phyloP scores from a whole-genome alignment of 2,113 vertebrate species.

The Oreotragus oreotragus region DNA sequence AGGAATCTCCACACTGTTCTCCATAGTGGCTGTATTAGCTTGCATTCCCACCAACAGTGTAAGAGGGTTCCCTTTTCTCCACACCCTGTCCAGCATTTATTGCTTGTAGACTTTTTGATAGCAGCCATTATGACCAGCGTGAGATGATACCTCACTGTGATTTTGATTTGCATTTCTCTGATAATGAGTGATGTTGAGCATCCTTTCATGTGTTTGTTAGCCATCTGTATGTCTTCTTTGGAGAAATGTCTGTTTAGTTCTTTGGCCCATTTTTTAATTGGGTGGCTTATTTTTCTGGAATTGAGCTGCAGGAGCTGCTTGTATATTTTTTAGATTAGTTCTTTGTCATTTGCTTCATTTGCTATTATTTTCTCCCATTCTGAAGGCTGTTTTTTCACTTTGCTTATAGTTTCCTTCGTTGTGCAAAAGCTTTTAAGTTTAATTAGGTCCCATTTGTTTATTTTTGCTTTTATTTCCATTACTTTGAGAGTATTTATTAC shows the following conservation, averaged over 20 bases:
- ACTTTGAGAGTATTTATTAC: not conserved
- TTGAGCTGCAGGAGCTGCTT: not conserved
- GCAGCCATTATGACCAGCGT: fast-evolving
- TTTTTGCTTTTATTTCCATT: not conserved
- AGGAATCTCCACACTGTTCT: too few species aligned
- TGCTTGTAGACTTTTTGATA: not conserved
- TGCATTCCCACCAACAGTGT: too few species aligned
- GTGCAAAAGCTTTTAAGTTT: not conserved
- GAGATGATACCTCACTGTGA: not conserved
- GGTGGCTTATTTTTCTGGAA: not conserved
- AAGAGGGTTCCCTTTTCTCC: too few species aligned
- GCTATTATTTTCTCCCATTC: not conserved
- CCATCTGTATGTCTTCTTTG: not conserved
- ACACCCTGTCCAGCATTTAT: not conserved
- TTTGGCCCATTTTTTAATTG: not conserved
- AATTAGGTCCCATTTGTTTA: not conserved
- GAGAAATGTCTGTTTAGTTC: not conserved
- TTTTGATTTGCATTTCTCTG: not conserved
- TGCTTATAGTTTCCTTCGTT: not conserved
- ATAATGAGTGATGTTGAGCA: not conserved
- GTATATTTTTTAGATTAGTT: not conserved
- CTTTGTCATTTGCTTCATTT: not conserved
- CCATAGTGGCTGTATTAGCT: too few species aligned
- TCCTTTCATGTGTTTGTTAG: not conserved
- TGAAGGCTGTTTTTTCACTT: not conserved